Percentiles rank a stretch among this genome's conserved stretches.
Conservation (phyloP, 2,797 vertebrate genomes). For the Diplodus sargus region DNA sequence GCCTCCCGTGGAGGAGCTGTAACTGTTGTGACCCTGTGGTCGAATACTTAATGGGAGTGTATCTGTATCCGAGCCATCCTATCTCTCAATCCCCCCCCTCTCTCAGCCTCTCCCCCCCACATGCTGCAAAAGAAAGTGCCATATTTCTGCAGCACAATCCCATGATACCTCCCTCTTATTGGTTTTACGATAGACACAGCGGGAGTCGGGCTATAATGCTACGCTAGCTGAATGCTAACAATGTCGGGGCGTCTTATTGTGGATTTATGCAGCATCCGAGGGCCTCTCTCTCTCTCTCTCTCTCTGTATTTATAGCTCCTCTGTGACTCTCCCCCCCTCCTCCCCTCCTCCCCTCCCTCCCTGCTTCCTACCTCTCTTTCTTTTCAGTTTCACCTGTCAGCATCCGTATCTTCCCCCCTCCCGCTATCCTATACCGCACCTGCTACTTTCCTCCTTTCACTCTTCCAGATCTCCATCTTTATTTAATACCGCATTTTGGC, state of each 20-base stretch:
- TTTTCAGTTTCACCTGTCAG: conserved; percentile 67
- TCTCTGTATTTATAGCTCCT: conserved; percentile 67
- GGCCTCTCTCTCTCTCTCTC: conserved; percentile 20
- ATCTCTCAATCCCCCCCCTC: conserved; percentile 60
- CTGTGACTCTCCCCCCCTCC: conserved; percentile 29
- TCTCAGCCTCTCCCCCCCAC: conserved; percentile 11
- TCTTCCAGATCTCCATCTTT: conserved; percentile 5
- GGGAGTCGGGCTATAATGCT: conserved; percentile 53
- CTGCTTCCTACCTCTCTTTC: conserved; percentile 26
- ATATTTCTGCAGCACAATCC: conserved; percentile 70
- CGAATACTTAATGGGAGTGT: conserved; percentile 79
- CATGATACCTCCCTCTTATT: conserved; percentile 77
- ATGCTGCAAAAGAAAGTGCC: conserved; percentile 49
- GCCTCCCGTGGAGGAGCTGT: conserved; percentile 55
- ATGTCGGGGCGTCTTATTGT: conserved; percentile 54
- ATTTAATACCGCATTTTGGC: conserved; percentile 41
- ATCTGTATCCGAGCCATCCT: conserved; percentile 59
- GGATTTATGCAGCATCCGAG: conserved; percentile 49
- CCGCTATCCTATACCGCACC: conserved; percentile 34
- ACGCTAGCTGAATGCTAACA: conserved; percentile 80
- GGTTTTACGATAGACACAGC: conserved; percentile 75
- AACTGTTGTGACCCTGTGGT: conserved; percentile 66
- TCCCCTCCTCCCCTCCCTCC: no score
- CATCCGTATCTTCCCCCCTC: conserved; percentile 44
- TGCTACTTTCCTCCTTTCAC: conserved; percentile 31